Percentiles rank a stretch among this genome's conserved stretches.
Evolutionary conservation across 2,113 vertebrate genomes (phyloP).

Genomic region (Camelus bactrianus): DNA sequence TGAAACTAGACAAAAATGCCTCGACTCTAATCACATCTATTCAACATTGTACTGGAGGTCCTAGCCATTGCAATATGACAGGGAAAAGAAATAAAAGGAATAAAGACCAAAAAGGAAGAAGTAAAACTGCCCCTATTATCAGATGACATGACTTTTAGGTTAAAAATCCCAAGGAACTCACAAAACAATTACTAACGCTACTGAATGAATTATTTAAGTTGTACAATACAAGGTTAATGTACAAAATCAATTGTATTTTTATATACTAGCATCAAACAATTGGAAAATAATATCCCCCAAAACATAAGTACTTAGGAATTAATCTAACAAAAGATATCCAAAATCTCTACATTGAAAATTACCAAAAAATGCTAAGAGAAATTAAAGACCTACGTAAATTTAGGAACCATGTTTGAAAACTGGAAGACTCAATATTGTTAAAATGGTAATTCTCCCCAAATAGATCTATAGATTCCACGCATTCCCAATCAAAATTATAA

Average conservation of each 20-base stretch:
- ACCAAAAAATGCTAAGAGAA: constrained; percentile 6
- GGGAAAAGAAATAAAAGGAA: constrained; percentile 48
- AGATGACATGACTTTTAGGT: not conserved
- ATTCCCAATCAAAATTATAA: constrained; percentile 24
- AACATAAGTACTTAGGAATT: constrained; percentile 10
- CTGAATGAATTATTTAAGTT: not conserved
- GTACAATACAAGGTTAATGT: not conserved
- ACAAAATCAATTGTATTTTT: constrained; percentile 32
- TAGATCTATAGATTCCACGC: not conserved
- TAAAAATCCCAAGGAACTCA: not conserved
- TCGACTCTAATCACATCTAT: not conserved
- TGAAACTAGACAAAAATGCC: constrained; percentile 15
- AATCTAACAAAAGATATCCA: not conserved
- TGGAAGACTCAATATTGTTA: constrained; percentile 15
- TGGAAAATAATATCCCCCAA: not conserved
- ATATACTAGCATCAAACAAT: not conserved
- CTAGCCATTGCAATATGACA: not conserved
- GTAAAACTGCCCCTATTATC: not conserved
- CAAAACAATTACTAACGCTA: not conserved
- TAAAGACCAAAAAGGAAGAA: not conserved
- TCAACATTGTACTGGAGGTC: not conserved
- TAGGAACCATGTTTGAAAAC: not conserved
- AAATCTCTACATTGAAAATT: constrained; percentile 15
- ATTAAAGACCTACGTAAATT: not conserved
- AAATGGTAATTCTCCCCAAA: not conserved